phyloP scores from a whole-genome alignment of 2,797 vertebrate genomes.

The Coregonus sp. region DNA sequence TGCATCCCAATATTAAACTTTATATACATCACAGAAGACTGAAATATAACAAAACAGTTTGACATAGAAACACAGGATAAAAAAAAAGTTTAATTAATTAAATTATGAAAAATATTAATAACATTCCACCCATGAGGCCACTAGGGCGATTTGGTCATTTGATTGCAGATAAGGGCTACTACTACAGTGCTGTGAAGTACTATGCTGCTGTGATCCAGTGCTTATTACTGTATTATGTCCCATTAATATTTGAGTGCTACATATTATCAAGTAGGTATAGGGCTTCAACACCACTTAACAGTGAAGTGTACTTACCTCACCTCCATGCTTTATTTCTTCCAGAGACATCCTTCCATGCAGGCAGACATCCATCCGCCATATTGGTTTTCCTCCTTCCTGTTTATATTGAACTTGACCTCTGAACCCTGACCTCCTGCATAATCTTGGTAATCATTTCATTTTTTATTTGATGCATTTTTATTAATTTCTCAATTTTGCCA shows the following conservation, averaged over 20 bases:
- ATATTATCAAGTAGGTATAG: slow-evolving; percentile 72
- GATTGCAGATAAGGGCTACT: slow-evolving; percentile 1
- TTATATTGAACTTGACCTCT: slow-evolving; percentile 99
- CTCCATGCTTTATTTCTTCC: slow-evolving; percentile 97
- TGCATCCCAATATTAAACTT: no score
- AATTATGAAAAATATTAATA: no score
- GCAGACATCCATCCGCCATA: slow-evolving; percentile 85
- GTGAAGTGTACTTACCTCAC: slow-evolving; percentile 87
- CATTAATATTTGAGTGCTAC: slow-evolving; percentile 77
- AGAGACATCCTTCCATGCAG: slow-evolving; percentile 83
- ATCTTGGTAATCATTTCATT: slow-evolving; percentile 99
- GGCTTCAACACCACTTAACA: slow-evolving; percentile 69
- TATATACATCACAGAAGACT: no score
- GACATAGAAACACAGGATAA: no score
- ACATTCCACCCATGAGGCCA: no score
- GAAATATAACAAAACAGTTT: no score
- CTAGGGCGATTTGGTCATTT: no score
- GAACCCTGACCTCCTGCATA: slow-evolving; percentile 98
- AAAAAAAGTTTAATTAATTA: no score
- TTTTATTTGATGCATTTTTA: slow-evolving; percentile 86
- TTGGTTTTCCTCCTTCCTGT: slow-evolving; percentile 99
- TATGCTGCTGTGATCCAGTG: slow-evolving; percentile 66
- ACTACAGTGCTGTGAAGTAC: slow-evolving; percentile 71
- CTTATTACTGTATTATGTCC: slow-evolving; percentile 73
- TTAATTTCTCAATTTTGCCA: slow-evolving; percentile 71